These are phyloP conservation scores for Drosophila tani DNA, from an alignment of 1,140 invertebrate species.

Conservation along the genomic window DNA sequence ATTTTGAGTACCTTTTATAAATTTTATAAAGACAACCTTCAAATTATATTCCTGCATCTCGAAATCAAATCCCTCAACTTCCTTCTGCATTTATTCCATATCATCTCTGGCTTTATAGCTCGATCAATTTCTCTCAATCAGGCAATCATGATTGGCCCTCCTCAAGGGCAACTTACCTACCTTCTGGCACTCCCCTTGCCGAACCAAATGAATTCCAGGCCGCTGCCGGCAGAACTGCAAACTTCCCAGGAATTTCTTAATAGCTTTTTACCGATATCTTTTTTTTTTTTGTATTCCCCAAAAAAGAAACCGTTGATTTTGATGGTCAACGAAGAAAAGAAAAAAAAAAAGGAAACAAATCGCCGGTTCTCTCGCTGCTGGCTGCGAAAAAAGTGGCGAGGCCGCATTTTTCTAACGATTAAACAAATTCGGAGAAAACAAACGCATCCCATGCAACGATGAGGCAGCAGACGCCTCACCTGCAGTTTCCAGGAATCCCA, in stretches of 20 bases:
- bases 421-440: conserved; percentile 84
- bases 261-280: conserved; percentile 82
- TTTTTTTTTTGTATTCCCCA: conserved; percentile 23
- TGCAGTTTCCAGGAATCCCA: conserved; percentile 75
- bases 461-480: conserved; percentile 60
- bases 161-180: conserved; percentile 27
- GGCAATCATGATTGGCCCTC: conserved; percentile 27
- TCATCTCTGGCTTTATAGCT: background rate
- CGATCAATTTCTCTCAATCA: conserved; percentile 33
- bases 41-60: background rate
- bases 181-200: background rate
- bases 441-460: conserved; percentile 79
- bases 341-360: conserved; percentile 17
- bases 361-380: background rate
- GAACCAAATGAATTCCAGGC: conserved; percentile 22
- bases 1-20: background rate
- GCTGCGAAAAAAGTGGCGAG: conserved; percentile 67
- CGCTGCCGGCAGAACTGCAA: conserved; percentile 60
- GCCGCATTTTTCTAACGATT: conserved; percentile 83
- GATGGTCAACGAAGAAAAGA: conserved; percentile 29
- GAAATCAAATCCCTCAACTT: background rate
- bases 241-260: conserved; percentile 81
- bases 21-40: background rate
- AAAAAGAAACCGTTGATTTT: conserved; percentile 79
- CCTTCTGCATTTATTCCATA: background rate